Base-by-base conservation (phyloP, 2,888 invertebrate species). In the Rutpela maculata region DNA sequence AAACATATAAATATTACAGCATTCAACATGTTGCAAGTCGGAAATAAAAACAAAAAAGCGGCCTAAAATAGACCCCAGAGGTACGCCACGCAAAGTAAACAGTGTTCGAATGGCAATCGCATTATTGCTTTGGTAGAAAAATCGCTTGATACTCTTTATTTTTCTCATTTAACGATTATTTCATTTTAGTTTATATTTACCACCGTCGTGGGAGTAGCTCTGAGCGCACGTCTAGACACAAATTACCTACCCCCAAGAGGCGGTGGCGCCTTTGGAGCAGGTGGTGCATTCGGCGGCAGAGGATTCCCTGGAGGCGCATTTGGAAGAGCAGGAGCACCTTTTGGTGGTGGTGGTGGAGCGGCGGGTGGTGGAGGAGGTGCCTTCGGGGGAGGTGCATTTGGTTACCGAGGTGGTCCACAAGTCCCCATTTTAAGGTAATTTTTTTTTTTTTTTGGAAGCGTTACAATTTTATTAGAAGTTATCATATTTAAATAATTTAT, bases 201-300 rank as follows among this genome's bases (percentile, higher is more conserved):
- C 57, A 84, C 88, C 38, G 82, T 91, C 77, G 87, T 89, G 0
- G 87, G 90, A 5, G 79, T 89, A 55, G 90, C 90, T 15, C 75
- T 89, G 9, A 91, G 91, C 15, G 93, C 91, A n/a, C 90, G 91
- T 11, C 88, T 93, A 69, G 93, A 93, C 78, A 91, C 91, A 50
- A 90, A 90, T 22, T 92, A 92, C 86, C 90, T 93, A 0, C 93
- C 93, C 0, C 92, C 93, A 2, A 89, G 91, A 78, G n/a, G 15
- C 15, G 90, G 91, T 0, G 89, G 91, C 5, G 92, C 92, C 0
- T 91, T 91, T 77, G 82, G 82, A 26, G 81, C 75, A 18, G 78
- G 85, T n/a, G 82, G 80, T 7, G 80, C 73, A 17, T 69, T 73
- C 7, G 77, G 74, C 50, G 89, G 91, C 7, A 92, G 92, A 0